Conservation (phyloP, 2,113 vertebrate genomes). For the Halcyon malimbica region DNA sequence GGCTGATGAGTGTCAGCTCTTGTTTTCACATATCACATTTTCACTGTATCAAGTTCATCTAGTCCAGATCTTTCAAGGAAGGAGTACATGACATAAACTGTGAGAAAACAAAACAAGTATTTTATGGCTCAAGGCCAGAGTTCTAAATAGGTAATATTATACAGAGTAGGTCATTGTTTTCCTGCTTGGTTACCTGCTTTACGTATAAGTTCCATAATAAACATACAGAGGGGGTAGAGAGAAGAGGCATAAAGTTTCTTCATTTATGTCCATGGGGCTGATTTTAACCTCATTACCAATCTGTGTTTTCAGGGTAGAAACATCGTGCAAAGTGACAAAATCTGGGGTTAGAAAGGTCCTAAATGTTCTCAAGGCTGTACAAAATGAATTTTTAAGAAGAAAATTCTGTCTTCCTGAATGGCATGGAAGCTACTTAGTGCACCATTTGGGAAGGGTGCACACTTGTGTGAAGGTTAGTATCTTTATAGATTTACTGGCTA, state of each 20-base stretch:
- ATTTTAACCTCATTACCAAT: not conserved
- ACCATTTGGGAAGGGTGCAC: not conserved
- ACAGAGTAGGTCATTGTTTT: not conserved
- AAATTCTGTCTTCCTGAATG: not conserved
- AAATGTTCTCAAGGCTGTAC: not conserved
- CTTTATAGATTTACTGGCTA: not conserved
- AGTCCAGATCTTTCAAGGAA: not conserved
- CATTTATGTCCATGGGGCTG: not conserved
- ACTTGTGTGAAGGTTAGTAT: not conserved
- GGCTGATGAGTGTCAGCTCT: not conserved
- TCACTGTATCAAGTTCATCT: not conserved
- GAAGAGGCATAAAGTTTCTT: not conserved
- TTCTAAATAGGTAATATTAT: not conserved
- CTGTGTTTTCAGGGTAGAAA: not conserved
- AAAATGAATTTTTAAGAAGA: not conserved
- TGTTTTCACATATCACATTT: not conserved
- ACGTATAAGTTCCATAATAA: not conserved
- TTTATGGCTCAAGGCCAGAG: not conserved
- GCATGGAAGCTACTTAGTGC: not conserved
- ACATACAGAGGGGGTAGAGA: not conserved
- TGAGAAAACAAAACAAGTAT: not conserved
- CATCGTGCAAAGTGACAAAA: not conserved
- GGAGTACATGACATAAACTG: not conserved
- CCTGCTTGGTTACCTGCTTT: not conserved
- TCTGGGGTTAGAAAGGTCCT: not conserved